Conservation (phyloP, 92 coral and sea anemone species). For the Porites divaricata region DNA sequence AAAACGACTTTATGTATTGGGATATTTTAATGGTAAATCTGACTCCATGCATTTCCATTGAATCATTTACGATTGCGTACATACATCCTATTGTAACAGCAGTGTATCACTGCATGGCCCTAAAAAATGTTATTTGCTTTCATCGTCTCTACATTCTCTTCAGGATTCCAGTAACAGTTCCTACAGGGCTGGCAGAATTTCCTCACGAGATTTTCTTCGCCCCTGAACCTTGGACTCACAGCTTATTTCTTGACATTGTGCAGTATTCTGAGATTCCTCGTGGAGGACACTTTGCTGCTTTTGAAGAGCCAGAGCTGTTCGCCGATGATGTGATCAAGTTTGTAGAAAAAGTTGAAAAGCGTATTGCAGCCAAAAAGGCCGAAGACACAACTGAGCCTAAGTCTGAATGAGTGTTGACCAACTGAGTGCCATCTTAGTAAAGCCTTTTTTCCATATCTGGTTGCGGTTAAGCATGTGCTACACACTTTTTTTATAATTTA, state of each 20-base stretch:
- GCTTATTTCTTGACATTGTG: conserved; percentile 58
- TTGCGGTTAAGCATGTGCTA: no score
- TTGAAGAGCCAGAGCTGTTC: conserved; percentile 76
- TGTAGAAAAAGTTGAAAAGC: conserved; percentile 71
- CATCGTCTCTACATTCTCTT: background rate
- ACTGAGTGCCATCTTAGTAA: no score
- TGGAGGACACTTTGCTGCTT: conserved; percentile 92
- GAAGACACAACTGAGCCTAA: background rate
- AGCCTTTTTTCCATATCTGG: no score
- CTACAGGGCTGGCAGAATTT: conserved; percentile 75
- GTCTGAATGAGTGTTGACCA: background rate
- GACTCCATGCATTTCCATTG: no score
- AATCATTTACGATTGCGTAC: no score
- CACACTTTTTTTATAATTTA: no score
- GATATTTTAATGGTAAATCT: no score
- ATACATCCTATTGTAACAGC: no score
- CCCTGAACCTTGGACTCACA: conserved; percentile 70
- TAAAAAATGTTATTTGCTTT: background rate
- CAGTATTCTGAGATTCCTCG: conserved; percentile 78
- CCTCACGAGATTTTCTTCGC: conserved; percentile 57
- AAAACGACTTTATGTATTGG: no score
- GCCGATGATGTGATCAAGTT: conserved; percentile 72
- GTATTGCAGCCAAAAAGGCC: background rate
- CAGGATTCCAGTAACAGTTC: conserved; percentile 65
- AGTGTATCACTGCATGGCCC: no score